phyloP scores from a whole-genome alignment of 2,888 invertebrate species.

The Dasypolia templi region DNA sequence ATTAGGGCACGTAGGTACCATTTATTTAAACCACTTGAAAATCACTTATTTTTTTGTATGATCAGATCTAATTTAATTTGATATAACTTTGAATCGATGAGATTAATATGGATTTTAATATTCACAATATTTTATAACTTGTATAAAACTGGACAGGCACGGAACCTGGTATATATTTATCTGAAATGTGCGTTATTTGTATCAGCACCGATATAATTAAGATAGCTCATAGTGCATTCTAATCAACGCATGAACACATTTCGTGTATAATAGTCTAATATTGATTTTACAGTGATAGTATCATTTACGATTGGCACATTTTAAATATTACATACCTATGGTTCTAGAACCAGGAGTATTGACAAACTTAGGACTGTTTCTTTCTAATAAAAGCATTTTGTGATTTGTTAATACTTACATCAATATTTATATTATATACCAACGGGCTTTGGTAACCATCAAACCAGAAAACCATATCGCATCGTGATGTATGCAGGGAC shows the following conservation, averaged over 20 bases:
- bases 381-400: constrained; percentile 50
- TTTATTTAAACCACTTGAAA: constrained; percentile 17
- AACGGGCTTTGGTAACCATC: constrained; percentile 73
- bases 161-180: constrained; percentile 51
- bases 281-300: constrained; percentile 59
- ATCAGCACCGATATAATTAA: constrained; percentile 60
- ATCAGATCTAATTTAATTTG: constrained; percentile 63
- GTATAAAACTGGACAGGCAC: constrained; percentile 57
- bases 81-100: constrained; percentile 50
- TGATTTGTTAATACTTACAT: constrained; percentile 55
- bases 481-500: constrained; percentile 65
- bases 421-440: constrained; percentile 43
- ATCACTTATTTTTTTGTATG: constrained; percentile 25
- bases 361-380: constrained; percentile 38
- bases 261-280: constrained; percentile 62
- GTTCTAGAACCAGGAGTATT: constrained; percentile 53
- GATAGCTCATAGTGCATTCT: constrained; percentile 37
- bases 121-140: constrained; percentile 41
- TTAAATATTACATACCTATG: constrained; percentile 50
- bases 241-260: constrained; percentile 57
- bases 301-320: constrained; percentile 64
- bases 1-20: not conserved
- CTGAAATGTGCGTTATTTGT: constrained; percentile 66
- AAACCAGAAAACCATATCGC: constrained; percentile 67
- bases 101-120: constrained; percentile 40